These are phyloP conservation scores for Maconellicoccus hirsutus DNA, from an alignment of 1,140 invertebrate genomes.

Conservation along the genomic window DNA sequence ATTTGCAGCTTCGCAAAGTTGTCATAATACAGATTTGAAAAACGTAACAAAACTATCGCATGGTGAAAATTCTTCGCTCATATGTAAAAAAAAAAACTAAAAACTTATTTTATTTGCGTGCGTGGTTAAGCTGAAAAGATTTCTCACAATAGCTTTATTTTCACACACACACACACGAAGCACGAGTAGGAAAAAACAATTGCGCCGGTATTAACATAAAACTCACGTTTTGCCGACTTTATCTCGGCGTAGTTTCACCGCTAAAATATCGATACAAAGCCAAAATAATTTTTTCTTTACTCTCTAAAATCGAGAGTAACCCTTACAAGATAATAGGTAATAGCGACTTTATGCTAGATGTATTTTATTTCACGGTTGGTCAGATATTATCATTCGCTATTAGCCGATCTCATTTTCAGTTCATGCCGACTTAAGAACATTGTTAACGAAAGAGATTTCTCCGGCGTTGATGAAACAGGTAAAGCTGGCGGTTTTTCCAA, in stretches of 20 bases:
- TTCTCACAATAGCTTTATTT: neutral
- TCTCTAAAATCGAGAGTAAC: neutral
- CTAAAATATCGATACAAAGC: neutral
- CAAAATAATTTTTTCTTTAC: neutral
- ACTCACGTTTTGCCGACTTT: neutral
- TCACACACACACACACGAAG: neutral
- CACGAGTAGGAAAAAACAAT: neutral
- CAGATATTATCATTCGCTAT: constrained; percentile 4
- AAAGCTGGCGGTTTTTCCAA: neutral
- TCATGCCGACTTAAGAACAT: neutral
- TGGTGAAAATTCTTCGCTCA: neutral
- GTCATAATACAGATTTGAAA: neutral
- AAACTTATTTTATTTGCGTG: neutral
- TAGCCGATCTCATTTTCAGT: neutral
- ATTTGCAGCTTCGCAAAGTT: neutral
- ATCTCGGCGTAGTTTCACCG: neutral
- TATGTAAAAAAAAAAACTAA: neutral
- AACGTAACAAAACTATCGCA: neutral
- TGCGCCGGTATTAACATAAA: neutral
- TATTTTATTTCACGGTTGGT: neutral
- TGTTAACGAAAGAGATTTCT: constrained; percentile 2
- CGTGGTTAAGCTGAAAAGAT: no score
- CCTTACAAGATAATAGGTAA: neutral
- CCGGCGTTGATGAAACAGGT: neutral
- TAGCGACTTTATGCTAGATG: neutral